Conservation (phyloP, 2,797 vertebrate genomes). For the Notamacropus eugenii region DNA sequence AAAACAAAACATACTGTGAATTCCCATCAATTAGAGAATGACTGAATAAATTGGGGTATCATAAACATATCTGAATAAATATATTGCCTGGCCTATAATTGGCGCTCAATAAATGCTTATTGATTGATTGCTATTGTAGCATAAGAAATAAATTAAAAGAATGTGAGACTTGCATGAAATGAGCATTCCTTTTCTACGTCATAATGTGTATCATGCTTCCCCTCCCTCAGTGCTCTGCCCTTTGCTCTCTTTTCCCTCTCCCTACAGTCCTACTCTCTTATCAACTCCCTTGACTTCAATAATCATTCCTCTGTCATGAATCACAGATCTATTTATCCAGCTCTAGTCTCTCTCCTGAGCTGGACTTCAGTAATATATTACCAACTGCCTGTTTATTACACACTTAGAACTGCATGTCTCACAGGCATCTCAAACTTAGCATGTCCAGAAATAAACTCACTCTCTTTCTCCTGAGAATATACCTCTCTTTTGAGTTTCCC, state of each 20-base stretch:
- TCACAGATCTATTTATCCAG: not conserved
- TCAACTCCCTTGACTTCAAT: not conserved
- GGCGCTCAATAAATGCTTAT: not conserved
- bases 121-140: not conserved
- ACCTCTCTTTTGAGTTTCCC: not conserved
- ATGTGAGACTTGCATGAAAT: not conserved
- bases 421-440: not conserved
- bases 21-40: not conserved
- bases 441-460: not conserved
- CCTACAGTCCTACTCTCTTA: not conserved
- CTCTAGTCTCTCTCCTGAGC: not conserved
- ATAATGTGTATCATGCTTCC: not conserved
- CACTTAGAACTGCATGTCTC: not conserved
- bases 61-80: not conserved
- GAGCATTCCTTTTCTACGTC: not conserved
- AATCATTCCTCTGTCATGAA: not conserved
- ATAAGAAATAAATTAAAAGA: not conserved
- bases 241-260: not conserved
- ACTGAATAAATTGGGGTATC: not conserved
- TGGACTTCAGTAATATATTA: not conserved
- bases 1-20: not conserved
- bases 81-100: not conserved
- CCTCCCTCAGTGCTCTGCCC: not conserved
- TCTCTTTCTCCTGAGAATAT: not conserved
- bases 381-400: not conserved